Percentiles rank a stretch among this genome's conserved stretches.
These are phyloP conservation scores for Neosilurus hyrtlii DNA, from an alignment of 2,797 vertebrate species.

Conservation along the genomic window DNA sequence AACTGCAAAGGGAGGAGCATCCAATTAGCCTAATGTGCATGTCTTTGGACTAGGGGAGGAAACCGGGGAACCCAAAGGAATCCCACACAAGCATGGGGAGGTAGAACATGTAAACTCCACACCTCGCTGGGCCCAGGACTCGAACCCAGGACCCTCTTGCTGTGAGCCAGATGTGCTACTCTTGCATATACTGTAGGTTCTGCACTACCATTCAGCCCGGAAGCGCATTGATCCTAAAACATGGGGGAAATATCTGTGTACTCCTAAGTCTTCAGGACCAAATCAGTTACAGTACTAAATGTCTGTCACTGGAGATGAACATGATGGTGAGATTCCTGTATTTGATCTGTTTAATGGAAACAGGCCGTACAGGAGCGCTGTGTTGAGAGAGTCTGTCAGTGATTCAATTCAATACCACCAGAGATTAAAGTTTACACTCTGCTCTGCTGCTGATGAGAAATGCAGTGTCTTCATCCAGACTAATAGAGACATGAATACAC, in stretches of 20 bases:
- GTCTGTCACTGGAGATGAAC: not conserved
- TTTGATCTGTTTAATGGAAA: not conserved
- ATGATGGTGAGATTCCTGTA: not conserved
- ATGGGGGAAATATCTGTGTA: not conserved
- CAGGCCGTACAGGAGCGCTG: no score
- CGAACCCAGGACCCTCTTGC: no score
- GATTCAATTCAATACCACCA: not conserved
- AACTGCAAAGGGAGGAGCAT: no score
- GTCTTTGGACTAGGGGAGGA: no score
- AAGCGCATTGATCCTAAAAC: not conserved
- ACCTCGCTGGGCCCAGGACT: no score
- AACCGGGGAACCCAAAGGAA: no score
- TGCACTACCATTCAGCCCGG: no score
- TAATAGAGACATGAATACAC: not conserved
- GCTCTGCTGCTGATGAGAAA: not conserved
- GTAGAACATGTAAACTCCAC: no score
- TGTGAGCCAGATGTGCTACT: no score
- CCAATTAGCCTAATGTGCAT: no score
- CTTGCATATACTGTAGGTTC: no score
- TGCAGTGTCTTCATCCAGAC: not conserved
- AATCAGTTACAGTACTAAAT: not conserved
- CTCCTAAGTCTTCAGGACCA: not conserved
- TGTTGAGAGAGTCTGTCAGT: not conserved
- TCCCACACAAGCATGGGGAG: no score
- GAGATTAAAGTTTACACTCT: not conserved